These are phyloP conservation scores for Notamacropus eugenii DNA, from an alignment of 2,797 vertebrate genomes.

Conservation along the genomic window DNA sequence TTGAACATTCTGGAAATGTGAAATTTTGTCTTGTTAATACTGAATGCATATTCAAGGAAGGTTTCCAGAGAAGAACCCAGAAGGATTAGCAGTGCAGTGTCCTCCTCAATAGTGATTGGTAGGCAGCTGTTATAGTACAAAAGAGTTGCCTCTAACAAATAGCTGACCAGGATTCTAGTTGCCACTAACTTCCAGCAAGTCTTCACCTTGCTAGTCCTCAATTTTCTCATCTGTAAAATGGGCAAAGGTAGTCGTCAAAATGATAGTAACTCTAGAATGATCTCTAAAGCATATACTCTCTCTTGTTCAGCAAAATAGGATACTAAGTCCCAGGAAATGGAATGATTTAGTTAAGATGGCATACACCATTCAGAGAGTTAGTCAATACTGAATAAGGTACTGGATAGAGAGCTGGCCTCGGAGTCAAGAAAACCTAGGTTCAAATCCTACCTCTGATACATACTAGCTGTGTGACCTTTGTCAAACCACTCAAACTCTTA, in stretches of 20 bases:
- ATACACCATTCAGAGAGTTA: background rate
- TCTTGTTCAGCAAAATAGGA: background rate
- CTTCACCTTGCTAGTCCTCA: background rate
- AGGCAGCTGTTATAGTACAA: background rate
- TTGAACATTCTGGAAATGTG: background rate
- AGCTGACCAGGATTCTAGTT: background rate
- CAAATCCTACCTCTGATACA: too few species aligned
- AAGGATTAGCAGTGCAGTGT: background rate
- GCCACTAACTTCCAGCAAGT: background rate
- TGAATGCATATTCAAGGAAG: background rate
- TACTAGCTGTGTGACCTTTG: too few species aligned
- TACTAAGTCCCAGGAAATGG: background rate
- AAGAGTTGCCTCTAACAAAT: background rate
- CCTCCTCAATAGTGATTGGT: slow-evolving; percentile 18
- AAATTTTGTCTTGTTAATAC: background rate
- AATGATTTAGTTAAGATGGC: background rate
- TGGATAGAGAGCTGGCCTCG: background rate
- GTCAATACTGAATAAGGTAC: background rate
- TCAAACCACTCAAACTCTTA: background rate
- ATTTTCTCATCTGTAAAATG: background rate
- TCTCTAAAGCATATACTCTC: background rate
- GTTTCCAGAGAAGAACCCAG: background rate
- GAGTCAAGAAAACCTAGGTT: background rate
- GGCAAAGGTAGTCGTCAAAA: background rate
- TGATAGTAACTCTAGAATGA: background rate